Base-by-base conservation (phyloP, 2,797 vertebrate genomes). In the Babyrousa celebensis region DNA sequence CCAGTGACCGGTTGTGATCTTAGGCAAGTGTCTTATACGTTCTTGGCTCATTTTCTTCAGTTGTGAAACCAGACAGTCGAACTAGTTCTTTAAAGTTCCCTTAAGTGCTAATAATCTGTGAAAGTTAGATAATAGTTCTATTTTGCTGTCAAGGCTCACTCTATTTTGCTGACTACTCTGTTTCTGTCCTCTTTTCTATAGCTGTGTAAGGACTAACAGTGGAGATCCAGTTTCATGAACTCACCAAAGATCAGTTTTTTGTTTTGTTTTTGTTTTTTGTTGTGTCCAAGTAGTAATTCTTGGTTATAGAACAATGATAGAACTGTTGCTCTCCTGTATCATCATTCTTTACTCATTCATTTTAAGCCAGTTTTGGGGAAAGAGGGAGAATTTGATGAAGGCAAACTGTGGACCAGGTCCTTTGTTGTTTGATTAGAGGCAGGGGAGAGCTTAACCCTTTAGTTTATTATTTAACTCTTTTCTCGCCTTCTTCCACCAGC, bases 1-100 rank as follows among this genome's bases (percentile, higher is more conserved):
- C 27, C 54, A 89, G 0, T 84, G 58, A 60, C 82, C n/a, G 85
- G 0, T 86, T 86, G 18, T 96, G 60, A 83, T 89, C 29, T 91
- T 94, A 94, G 67, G 52, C 70, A 94, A 63, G 25, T 63, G 52
- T 60, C 40, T 85, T 92, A 82, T 63, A 96, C 72, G 94, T 92
- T 85, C 25, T 89, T 85, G 60, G 43, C 48, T 96, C 14, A 36
- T 70, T 95, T 92, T 92, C 80, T 88, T 94, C n/a, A 29, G 12
- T 83, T 96, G 29, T 84, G 70, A 97, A 97, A 85, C 25, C 75
- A 75, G 63, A 65, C 29, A 58, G 48, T 83, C 92, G 74, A 79
- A 75, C 62, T 80, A 85, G 68, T 75, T 80, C 67, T 85, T 18
- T 83, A 0, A 80, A 67, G 77, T 91, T 17, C 21, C 6, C 17